Conservation (phyloP, 2,888 invertebrate species). For the Therioaphis trifolii region DNA sequence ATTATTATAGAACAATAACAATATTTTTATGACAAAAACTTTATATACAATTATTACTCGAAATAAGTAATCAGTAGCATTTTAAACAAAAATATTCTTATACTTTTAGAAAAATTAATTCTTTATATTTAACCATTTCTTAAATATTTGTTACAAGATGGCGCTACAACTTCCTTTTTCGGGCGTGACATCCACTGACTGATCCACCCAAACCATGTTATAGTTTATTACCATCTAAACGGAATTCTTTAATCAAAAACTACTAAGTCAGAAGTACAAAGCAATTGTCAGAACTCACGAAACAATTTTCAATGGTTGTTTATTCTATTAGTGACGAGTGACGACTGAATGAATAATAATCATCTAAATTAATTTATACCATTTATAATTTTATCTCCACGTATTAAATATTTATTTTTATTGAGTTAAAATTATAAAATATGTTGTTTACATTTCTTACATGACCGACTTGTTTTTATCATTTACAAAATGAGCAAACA, state of each 20-base stretch:
- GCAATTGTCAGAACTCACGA: background rate
- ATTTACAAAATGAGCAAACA: slow-evolving; percentile 26
- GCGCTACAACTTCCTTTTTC: slow-evolving; percentile 29
- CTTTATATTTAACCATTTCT: background rate
- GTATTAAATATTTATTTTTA: background rate
- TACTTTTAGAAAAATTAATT: background rate
- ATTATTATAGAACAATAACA: background rate
- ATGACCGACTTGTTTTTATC: background rate
- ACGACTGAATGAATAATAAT: background rate
- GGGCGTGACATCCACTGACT: slow-evolving; percentile 45
- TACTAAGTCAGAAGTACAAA: slow-evolving; percentile 6
- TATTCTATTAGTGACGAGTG: background rate
- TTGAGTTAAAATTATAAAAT: background rate
- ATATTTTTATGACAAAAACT: background rate
- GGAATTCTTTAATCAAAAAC: slow-evolving; percentile 54
- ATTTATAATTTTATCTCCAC: background rate
- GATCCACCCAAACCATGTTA: slow-evolving; percentile 45
- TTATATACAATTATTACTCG: background rate
- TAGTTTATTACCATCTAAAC: slow-evolving; percentile 40
- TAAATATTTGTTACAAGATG: slow-evolving; percentile 29
- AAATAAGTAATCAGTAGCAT: background rate
- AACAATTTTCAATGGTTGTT: no score
- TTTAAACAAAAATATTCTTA: background rate
- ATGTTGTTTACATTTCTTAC: slow-evolving; percentile 10
- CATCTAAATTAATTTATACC: background rate